These are phyloP conservation scores for Prenolepis imparis DNA, from an alignment of 2,888 invertebrate genomes.

Conservation along the genomic window DNA sequence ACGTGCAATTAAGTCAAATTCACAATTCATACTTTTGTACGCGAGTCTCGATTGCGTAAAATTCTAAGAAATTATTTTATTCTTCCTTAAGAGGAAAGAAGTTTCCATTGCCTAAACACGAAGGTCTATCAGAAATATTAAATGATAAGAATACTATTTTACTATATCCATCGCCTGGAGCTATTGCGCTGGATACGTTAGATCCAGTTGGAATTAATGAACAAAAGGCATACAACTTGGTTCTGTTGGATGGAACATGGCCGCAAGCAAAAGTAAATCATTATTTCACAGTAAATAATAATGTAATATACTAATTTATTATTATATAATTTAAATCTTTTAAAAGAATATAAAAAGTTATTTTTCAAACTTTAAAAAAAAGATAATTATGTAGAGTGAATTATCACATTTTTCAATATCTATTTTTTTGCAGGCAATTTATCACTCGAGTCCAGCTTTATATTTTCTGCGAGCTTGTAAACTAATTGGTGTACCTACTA, in stretches of 20 bases:
- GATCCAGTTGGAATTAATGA: conserved; percentile 85
- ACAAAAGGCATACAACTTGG: conserved; percentile 90
- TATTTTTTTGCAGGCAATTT: conserved; percentile 89
- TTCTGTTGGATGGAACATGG: conserved; percentile 98
- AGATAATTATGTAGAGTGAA: not conserved
- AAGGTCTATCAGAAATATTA: conserved; percentile 90
- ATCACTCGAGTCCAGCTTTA: conserved; percentile 92
- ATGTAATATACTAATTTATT: not conserved
- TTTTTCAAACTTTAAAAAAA: not conserved
- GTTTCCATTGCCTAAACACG: conserved; percentile 91
- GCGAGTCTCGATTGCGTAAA: not conserved
- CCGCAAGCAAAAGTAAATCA: conserved; percentile 92
- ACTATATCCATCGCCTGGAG: conserved; percentile 93
- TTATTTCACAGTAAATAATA: not conserved
- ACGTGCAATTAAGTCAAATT: not conserved
- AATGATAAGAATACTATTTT: conserved; percentile 90
- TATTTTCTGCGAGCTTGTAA: conserved; percentile 93
- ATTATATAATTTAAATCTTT: not conserved
- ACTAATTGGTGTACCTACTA: conserved; percentile 90
- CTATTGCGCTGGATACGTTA: conserved; percentile 90
- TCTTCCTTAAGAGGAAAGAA: conserved; percentile 92
- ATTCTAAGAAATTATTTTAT: conserved; percentile 3
- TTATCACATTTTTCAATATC: not conserved
- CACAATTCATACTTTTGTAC: not conserved
- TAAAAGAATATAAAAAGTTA: not conserved